Evolutionary conservation across 2,888 invertebrate species (phyloP), one percentile per base, ranked within the genome.

Genomic region (Lamellibrachia columna): DNA sequence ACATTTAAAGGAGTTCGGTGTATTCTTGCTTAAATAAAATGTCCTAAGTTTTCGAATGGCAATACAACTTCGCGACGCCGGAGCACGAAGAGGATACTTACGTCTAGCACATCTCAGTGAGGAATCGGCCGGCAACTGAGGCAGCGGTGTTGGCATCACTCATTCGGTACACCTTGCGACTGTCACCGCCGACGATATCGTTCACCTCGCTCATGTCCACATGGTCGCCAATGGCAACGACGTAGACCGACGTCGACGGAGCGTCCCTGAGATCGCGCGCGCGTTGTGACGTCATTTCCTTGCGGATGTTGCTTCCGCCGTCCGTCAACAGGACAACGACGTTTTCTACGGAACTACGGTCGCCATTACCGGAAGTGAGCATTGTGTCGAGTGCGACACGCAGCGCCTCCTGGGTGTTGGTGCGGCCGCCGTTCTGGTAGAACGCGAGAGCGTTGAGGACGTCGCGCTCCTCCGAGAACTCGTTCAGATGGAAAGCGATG

Each of bases 381-480:
- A 93, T 92, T 15, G 52, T 53, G 40, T 92, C 91, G 11, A 91
- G 15, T 7, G 92, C 93, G 40, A 93, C 8, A 7, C 60, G 60
- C 53, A 94, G 92, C 52, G 94, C 93, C 9, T 75, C 92, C 90
- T 94, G 94, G 0, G 94, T 94, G 92, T 94, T 94, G 92, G 94
- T 94, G 53, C 92, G 90, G 15, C 94, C 94, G 52, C 94, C 94
- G 15, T 58, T 90, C 22, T 91, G 53, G 53, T 75, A 60, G 94
- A 93, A 94, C 15, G 93, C 92, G 40, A 94, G 40, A 11, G 94
- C 94, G 53, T 93, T 94, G 90, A 94, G 92, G 15, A 94, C 58
- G 91, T 94, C 94, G 7, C 90, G 91, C 90, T 58, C 11, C 9
- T 91, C 92, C 52, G 53, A 52, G 75, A 93, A 93, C 53, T 55